Evolutionary conservation across 2,888 invertebrate species (phyloP).

Genomic region (Buathra laborator): DNA sequence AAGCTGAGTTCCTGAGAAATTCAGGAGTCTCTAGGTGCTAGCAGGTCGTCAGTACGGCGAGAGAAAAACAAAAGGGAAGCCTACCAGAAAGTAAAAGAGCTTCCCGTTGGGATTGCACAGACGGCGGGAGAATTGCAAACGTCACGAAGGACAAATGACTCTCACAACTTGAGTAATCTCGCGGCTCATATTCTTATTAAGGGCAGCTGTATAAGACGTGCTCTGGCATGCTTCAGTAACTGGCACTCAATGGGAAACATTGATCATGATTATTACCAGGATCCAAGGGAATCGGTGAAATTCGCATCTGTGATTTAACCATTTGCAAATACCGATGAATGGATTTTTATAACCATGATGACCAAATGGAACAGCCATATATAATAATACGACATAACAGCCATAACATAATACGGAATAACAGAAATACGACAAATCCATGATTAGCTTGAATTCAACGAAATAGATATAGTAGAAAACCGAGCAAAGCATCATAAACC

Average conservation of each 20-base stretch:
- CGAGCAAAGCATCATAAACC: not conserved
- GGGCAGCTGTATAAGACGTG: not conserved
- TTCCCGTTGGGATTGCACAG: not conserved
- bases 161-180: not conserved
- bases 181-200: not conserved
- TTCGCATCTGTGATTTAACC: not conserved
- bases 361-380: no score
- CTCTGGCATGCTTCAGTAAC: not conserved
- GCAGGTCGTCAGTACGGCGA: constrained; percentile 14
- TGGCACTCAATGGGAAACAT: not conserved
- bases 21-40: constrained; percentile 26
- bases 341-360: no score
- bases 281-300: not conserved
- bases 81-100: constrained; percentile 16
- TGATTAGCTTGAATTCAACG: not conserved
- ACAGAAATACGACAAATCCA: not conserved
- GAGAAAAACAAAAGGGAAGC: constrained; percentile 19
- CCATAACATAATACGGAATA: no score
- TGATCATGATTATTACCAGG: not conserved
- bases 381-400: no score
- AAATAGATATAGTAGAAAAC: not conserved
- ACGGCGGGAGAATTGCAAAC: constrained; percentile 12
- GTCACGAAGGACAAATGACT: constrained; percentile 6
- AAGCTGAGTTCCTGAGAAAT: constrained; percentile 30
- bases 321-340: not conserved